Conservation (phyloP, 2,888 invertebrate species). For the Drosophila fulvimacula region DNA sequence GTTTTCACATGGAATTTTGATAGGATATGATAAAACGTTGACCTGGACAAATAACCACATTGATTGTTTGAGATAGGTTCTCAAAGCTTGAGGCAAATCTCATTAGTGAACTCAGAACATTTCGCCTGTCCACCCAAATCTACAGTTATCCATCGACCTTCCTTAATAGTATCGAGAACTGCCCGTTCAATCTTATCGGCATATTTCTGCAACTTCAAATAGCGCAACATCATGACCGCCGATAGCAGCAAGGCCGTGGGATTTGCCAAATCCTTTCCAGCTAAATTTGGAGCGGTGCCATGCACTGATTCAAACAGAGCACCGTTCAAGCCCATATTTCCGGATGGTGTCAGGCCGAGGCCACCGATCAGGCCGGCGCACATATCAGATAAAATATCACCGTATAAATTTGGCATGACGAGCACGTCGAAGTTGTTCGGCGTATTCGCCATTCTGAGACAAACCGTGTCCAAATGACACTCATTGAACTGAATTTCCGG, state of each 20-base stretch:
- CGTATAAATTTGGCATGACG: conserved; percentile 99
- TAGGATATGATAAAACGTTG: neutral
- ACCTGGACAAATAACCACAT: too few relatives aligned
- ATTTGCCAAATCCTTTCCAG: conserved; percentile 99
- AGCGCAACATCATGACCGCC: conserved; percentile 98
- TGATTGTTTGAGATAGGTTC: too few relatives aligned
- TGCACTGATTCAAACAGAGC: conserved; percentile 99
- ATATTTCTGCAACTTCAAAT: conserved; percentile 92
- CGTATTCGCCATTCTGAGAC: conserved; percentile 99
- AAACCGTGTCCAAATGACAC: conserved; percentile 99
- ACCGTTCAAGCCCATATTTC: conserved; percentile 98
- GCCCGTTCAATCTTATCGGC: conserved; percentile 93
- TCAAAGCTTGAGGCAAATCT: conserved; percentile 89
- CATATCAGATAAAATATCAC: conserved; percentile 99
- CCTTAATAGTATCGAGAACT: conserved; percentile 94
- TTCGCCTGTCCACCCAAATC: conserved; percentile 98
- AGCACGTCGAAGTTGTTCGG: conserved; percentile 98
- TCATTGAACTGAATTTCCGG: conserved; percentile 98
- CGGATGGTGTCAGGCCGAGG: conserved; percentile 98
- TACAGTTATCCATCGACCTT: conserved; percentile 94
- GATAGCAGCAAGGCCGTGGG: conserved; percentile 98
- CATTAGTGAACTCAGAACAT: conserved; percentile 98
- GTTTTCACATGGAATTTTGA: conserved; percentile 2
- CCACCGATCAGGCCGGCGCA: conserved; percentile 99
- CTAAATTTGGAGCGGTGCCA: conserved; percentile 98